Percentiles rank a stretch among this genome's conserved stretches.
These are phyloP conservation scores for Oryzias woworae DNA, from an alignment of 2,113 vertebrate genomes.

Conservation along the genomic window DNA sequence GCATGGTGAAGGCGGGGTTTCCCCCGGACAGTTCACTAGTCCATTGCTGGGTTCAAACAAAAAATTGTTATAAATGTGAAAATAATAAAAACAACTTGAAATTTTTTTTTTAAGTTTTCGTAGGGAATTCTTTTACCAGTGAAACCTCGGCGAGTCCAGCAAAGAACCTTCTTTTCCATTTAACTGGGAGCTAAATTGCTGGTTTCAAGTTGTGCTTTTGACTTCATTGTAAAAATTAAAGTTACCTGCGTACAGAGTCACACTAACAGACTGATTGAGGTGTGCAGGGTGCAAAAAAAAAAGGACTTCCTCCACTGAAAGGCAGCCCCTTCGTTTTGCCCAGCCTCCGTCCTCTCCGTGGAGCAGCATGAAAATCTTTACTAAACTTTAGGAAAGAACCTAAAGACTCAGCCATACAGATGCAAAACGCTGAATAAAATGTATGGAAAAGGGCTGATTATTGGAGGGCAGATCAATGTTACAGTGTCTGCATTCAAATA, in stretches of 20 bases:
- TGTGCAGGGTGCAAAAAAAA: neutral
- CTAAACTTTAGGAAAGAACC: conserved; percentile 49
- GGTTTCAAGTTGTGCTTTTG: too few relatives aligned
- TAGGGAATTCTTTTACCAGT: too few relatives aligned
- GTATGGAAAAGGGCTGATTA: conserved; percentile 5
- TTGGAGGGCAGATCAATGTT: neutral
- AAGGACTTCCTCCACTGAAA: conserved; percentile 8
- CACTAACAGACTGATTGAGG: neutral
- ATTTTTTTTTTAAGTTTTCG: too few relatives aligned
- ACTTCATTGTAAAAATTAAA: too few relatives aligned
- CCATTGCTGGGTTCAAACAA: too few relatives aligned
- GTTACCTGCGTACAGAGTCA: conserved; percentile 1
- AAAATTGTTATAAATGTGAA: too few relatives aligned
- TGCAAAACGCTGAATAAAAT: conserved; percentile 21
- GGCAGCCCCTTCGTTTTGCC: conserved; percentile 21
- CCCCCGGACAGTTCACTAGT: too few relatives aligned
- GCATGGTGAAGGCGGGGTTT: too few relatives aligned
- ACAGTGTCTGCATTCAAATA: conserved; percentile 10
- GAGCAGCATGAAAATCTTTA: conserved; percentile 57
- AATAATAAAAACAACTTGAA: too few relatives aligned
- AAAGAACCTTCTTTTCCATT: too few relatives aligned
- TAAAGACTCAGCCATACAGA: conserved; percentile 24
- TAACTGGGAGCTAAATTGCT: too few relatives aligned
- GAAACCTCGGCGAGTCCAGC: too few relatives aligned
- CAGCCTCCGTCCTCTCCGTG: conserved; percentile 42